phyloP scores from a whole-genome alignment of 2,888 invertebrate genomes.

The Eilema griseolum region DNA sequence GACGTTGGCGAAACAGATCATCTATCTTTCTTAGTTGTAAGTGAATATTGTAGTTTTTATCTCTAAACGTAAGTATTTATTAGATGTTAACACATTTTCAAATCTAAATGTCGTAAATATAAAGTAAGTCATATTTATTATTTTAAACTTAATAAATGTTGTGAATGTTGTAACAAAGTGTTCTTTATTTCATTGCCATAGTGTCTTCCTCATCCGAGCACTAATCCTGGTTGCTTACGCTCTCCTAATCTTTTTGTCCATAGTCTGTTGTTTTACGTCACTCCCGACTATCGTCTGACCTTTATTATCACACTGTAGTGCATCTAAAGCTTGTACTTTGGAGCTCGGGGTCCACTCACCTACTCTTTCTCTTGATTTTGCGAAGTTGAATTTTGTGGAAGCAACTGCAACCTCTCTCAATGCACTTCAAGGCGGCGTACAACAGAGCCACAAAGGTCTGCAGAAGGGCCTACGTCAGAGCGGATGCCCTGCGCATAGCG shows the following conservation, averaged over 20 bases:
- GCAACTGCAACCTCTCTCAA: too few species aligned
- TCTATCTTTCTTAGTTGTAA: neutral
- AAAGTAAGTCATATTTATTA: neutral
- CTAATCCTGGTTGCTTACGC: neutral
- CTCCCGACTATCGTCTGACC: neutral
- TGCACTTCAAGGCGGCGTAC: too few species aligned
- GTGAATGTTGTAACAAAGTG: neutral
- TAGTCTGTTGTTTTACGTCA: neutral
- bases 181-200: neutral
- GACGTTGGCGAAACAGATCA: neutral
- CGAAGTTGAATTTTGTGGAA: too few species aligned
- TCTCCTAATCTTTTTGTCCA: neutral
- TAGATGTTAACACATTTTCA: neutral
- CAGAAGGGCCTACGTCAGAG: too few species aligned
- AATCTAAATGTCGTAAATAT: constrained; percentile 1
- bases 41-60: neutral
- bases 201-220: neutral
- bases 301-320: too few species aligned
- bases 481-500: too few species aligned
- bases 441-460: too few species aligned
- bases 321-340: too few species aligned
- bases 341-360: too few species aligned
- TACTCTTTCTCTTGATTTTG: too few species aligned
- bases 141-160: constrained; percentile 4
- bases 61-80: neutral